Percentiles rank a stretch among this genome's conserved stretches.
Evolutionary conservation across 2,888 invertebrate genomes (phyloP).

Genomic region (Agonum fuliginosum): DNA sequence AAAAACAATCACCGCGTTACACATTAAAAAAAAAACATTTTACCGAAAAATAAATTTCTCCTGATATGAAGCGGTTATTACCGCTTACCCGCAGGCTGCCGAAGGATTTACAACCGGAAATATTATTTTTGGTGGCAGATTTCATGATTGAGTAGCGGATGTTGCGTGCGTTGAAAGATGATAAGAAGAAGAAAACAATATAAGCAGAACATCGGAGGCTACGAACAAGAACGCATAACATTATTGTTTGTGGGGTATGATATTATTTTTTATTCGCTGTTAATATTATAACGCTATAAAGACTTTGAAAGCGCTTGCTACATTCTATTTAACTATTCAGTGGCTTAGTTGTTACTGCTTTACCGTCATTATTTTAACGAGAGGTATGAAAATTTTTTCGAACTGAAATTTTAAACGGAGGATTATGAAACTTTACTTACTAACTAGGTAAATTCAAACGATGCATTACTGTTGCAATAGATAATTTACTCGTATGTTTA

Average conservation of each 20-base stretch:
- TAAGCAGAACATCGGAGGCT: neutral
- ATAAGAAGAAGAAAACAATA: constrained; percentile 39
- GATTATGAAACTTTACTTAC: too few relatives aligned
- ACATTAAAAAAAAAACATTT: constrained; percentile 26
- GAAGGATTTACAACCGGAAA: constrained; percentile 43
- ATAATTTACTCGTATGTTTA: too few relatives aligned
- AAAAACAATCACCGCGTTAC: neutral
- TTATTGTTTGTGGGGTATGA: constrained; percentile 10
- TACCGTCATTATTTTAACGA: too few relatives aligned
- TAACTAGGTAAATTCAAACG: too few relatives aligned
- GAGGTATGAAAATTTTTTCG: too few relatives aligned
- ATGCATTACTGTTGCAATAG: too few relatives aligned
- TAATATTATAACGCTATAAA: too few relatives aligned
- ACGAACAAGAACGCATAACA: neutral
- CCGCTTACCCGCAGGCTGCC: constrained; percentile 23
- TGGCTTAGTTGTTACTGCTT: too few relatives aligned
- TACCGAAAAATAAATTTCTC: constrained; percentile 31
- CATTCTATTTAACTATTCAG: too few relatives aligned
- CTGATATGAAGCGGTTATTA: constrained; percentile 40
- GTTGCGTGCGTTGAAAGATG: constrained; percentile 43
- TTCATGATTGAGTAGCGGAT: constrained; percentile 35
- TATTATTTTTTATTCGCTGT: too few relatives aligned
- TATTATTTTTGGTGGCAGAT: constrained; percentile 47
- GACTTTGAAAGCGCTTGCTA: too few relatives aligned
- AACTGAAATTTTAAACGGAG: too few relatives aligned